Evolutionary conservation across 2,888 invertebrate genomes (phyloP).

Genomic region (Brassicogethes aeneus): DNA sequence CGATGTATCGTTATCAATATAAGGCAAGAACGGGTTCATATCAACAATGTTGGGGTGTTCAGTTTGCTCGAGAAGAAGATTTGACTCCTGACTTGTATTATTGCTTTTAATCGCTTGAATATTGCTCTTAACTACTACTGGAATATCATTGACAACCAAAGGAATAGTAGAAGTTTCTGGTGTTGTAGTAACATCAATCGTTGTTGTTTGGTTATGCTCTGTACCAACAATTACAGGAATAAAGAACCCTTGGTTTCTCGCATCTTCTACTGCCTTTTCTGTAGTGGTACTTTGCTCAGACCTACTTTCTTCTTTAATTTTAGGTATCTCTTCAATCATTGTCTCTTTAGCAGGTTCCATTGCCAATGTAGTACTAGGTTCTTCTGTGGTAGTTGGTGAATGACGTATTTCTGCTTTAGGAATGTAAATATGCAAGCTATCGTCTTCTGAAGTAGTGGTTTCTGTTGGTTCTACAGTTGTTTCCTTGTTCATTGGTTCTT

Average conservation of each 20-base stretch:
- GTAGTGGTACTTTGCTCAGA: constrained; percentile 4
- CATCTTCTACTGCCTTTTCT: constrained; percentile 2
- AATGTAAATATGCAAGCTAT: not conserved
- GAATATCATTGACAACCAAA: not conserved
- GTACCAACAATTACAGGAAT: not conserved
- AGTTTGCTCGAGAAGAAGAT: constrained; percentile 14
- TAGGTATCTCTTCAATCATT: not conserved
- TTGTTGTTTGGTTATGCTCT: not conserved
- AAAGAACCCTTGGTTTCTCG: not conserved
- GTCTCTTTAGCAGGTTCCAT: not conserved
- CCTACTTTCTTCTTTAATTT: not conserved
- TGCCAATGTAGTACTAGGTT: not conserved
- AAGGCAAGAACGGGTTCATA: constrained; percentile 61
- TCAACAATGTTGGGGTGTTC: constrained; percentile 39
- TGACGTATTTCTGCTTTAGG: not conserved
- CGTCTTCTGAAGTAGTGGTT: not conserved
- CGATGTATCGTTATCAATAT: constrained; percentile 53
- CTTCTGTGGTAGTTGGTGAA: not conserved
- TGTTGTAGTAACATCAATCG: not conserved
- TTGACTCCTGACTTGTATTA: too few relatives aligned
- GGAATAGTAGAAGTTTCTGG: not conserved
- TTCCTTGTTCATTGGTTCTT: not conserved
- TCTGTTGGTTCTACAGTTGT: not conserved
- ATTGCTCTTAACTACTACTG: too few relatives aligned
- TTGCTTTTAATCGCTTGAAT: too few relatives aligned